Evolutionary conservation across 1,140 invertebrate genomes (phyloP).

Genomic region (Eufriesea mexicana): DNA sequence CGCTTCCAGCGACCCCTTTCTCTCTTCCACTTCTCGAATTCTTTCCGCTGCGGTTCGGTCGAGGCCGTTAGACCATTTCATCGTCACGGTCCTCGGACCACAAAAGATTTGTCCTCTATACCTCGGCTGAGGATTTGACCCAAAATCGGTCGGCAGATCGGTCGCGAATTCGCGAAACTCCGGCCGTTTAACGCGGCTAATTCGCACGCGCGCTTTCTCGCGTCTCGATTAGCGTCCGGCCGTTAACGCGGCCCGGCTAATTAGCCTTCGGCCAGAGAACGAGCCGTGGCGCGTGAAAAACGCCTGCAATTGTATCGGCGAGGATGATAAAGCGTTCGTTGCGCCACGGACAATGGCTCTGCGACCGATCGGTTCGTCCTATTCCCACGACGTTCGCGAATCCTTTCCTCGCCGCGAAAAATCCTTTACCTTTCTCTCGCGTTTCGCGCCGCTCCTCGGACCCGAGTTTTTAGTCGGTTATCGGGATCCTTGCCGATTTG

Average conservation of each 20-base stretch:
- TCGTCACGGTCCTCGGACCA: constrained; percentile 59
- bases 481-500: background rate
- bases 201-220: constrained; percentile 51
- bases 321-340: constrained; percentile 1
- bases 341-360: background rate
- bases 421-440: background rate
- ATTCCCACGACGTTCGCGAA: no score
- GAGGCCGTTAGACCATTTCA: constrained; percentile 59
- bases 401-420: no score
- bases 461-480: background rate
- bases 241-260: constrained; percentile 26
- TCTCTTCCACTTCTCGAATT: constrained; percentile 10
- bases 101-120: constrained; percentile 55
- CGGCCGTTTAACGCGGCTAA: background rate
- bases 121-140: background rate
- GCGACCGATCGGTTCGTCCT: no score
- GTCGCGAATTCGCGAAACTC: background rate
- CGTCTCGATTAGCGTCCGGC: constrained; percentile 27
- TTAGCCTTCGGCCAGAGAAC: background rate
- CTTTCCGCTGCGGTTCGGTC: background rate
- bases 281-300: constrained; percentile 10
- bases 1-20: constrained; percentile 6
- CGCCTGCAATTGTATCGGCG: constrained; percentile 14
- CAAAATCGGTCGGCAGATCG: constrained; percentile 36
- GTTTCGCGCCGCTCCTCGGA: no score